Evolutionary conservation across 2,888 invertebrate species (phyloP), one percentile per base, ranked within the genome.

Genomic region (Drosophila robusta): DNA sequence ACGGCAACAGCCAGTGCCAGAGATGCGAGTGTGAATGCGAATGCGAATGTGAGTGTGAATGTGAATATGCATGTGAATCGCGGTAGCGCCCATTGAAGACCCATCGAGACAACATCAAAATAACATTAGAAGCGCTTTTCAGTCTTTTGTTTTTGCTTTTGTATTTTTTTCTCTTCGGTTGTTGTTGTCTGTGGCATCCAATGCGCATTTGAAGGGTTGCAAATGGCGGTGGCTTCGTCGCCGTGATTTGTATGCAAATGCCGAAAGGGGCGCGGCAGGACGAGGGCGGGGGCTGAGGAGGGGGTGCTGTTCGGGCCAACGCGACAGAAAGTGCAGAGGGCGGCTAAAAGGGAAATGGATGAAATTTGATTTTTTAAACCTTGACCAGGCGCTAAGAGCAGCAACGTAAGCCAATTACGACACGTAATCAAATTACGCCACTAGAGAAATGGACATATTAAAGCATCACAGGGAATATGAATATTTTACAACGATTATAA

Each of bases 31-130:
- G 32, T 32, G n/a, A 22, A 18, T 24, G 26, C 26, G 16, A 32
- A 36, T 36, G 14, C 38, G n/a, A 6, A 11, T 4, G 36, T 18
- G 41, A 46, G 36, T 52, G 29, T 29, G 26, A 42, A 32, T 62
- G 32, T 51, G 45, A 60, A 14, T 55, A 38, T 54, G 52, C 44
- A 50, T 70, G 52, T 24, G 65, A 54, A 73, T 72, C 68, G 54
- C 51, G 41, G 63, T 65, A 75, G 73, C 72, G 56, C 65, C 83
- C 82, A 83, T 83, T 70, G 83, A 83, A 87, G 87, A 84, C 79
- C 87, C 83, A 83, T 84, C 85, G 83, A 84, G 87, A 87, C 83
- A 87, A 87, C 87, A 84, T 84, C 83, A 87, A 87, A 84, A 84
- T 84, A 84, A 65, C 83, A 84, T 84, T 87, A 84, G 84, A 84